A percentile compares a stretch with the other conserved stretches of the same genome.
Conservation (phyloP, 2,797 vertebrate genomes). For the Chelmon rostratus region DNA sequence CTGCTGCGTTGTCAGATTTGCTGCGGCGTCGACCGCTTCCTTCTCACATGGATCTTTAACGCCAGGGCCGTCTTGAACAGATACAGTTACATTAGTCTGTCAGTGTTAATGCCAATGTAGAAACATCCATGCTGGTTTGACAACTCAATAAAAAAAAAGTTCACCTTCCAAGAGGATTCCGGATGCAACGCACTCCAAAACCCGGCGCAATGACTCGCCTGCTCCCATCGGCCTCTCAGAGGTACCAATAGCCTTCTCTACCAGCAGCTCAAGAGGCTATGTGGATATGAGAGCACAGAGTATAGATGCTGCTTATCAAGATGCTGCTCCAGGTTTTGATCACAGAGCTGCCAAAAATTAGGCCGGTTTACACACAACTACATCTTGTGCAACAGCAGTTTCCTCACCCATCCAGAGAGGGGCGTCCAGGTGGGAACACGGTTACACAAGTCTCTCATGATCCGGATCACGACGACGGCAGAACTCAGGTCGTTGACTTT, state of each 20-base stretch:
- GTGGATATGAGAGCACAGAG: background rate
- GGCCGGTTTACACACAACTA: background rate
- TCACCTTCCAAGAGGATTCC: slow-evolving; percentile 95
- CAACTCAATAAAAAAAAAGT: background rate
- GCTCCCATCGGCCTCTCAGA: slow-evolving; percentile 94
- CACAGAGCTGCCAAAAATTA: background rate
- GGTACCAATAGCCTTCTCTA: slow-evolving; percentile 94
- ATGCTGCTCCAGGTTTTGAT: background rate
- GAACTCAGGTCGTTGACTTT: slow-evolving; percentile 93
- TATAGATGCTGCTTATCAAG: background rate
- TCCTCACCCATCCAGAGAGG: slow-evolving; percentile 95
- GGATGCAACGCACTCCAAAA: slow-evolving; percentile 95
- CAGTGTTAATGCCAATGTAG: background rate
- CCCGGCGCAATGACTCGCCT: slow-evolving; percentile 93
- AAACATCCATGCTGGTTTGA: background rate
- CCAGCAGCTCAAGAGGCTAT: slow-evolving; percentile 93
- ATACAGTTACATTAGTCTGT: background rate
- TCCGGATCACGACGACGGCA: slow-evolving; percentile 94
- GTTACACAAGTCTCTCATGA: slow-evolving; percentile 94
- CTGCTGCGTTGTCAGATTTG: slow-evolving; percentile 91
- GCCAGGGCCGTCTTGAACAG: slow-evolving; percentile 92
- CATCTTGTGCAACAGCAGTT: background rate
- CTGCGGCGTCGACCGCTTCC: slow-evolving; percentile 90
- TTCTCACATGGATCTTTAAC: slow-evolving; percentile 98
- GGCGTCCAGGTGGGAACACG: slow-evolving; percentile 94